A percentile compares a stretch with the other conserved stretches of the same genome.
Conservation (phyloP, 2,113 vertebrate species). For the Pteropus alecto region DNA sequence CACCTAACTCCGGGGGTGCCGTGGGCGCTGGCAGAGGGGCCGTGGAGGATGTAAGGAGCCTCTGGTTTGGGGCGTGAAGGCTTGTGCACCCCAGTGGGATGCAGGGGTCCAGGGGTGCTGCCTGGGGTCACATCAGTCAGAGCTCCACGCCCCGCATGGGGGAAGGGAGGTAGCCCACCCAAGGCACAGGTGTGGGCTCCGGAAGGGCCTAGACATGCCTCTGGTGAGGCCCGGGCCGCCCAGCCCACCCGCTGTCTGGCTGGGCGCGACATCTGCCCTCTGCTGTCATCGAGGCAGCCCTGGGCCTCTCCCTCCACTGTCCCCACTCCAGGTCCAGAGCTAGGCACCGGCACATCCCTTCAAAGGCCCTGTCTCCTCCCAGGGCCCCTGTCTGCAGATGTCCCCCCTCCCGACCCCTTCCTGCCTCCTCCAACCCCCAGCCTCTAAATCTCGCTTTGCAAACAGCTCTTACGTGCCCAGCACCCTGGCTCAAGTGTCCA, state of each 20-base stretch:
- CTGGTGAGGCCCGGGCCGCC: background rate
- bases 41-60: no score
- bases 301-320: background rate
- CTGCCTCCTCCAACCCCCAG: background rate
- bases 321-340: background rate
- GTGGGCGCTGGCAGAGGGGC: background rate
- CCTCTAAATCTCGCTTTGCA: background rate
- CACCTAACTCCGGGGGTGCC: background rate
- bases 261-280: no score
- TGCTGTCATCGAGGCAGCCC: background rate
- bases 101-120: background rate
- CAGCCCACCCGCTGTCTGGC: background rate
- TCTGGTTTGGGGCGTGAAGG: background rate
- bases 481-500: background rate
- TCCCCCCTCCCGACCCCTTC: background rate
- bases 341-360: background rate
- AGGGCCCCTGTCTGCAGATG: accelerated
- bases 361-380: background rate
- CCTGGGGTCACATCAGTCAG: background rate
- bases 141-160: no score
- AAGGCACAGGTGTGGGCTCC: background rate
- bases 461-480: background rate
- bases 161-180: background rate
- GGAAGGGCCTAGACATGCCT: background rate
- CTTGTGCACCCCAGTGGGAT: background rate